A percentile compares a stretch with the other conserved stretches of the same genome.
phyloP scores from a whole-genome alignment of 2,888 invertebrate genomes.

The Andrena flavipes region DNA sequence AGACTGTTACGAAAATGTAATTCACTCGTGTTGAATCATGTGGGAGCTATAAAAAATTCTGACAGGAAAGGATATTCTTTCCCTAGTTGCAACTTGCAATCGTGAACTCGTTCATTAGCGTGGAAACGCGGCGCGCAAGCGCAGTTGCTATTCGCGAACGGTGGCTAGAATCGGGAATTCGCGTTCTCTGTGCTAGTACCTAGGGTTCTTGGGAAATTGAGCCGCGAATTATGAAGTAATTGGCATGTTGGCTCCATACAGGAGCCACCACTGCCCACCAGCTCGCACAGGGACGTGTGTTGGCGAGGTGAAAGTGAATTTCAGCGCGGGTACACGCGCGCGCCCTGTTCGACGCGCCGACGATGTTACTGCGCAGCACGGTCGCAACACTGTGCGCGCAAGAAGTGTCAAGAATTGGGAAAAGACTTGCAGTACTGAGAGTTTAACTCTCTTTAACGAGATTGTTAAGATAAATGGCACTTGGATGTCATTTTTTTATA shows the following conservation, averaged over 20 bases:
- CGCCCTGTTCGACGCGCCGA: slow-evolving; percentile 26
- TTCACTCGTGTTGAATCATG: too few relatives aligned
- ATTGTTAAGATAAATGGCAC: not conserved
- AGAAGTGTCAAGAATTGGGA: slow-evolving; percentile 26
- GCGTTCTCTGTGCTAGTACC: slow-evolving; percentile 16
- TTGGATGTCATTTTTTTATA: not conserved
- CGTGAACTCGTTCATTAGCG: not conserved
- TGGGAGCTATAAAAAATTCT: not conserved
- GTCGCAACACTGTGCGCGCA: slow-evolving; percentile 59
- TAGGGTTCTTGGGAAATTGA: slow-evolving; percentile 60
- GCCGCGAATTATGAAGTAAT: slow-evolving; percentile 67
- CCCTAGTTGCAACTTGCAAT: not conserved
- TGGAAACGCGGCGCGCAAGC: slow-evolving; percentile 25
- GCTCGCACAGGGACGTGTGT: slow-evolving; percentile 58
- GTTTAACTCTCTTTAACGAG: not conserved
- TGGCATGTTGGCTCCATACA: slow-evolving; percentile 59
- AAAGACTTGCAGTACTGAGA: not conserved
- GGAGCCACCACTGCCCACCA: slow-evolving; percentile 56
- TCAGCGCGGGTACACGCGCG: slow-evolving; percentile 57
- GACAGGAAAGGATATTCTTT: not conserved
- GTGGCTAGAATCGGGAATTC: slow-evolving; percentile 17
- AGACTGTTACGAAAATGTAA: too few relatives aligned
- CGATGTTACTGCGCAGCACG: slow-evolving; percentile 48
- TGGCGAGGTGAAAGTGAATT: slow-evolving; percentile 77
- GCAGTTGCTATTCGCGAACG: not conserved